Percentiles rank a stretch among this genome's conserved stretches.
phyloP scores from a whole-genome alignment of 2,888 invertebrate species.

The Tridacna crocea region DNA sequence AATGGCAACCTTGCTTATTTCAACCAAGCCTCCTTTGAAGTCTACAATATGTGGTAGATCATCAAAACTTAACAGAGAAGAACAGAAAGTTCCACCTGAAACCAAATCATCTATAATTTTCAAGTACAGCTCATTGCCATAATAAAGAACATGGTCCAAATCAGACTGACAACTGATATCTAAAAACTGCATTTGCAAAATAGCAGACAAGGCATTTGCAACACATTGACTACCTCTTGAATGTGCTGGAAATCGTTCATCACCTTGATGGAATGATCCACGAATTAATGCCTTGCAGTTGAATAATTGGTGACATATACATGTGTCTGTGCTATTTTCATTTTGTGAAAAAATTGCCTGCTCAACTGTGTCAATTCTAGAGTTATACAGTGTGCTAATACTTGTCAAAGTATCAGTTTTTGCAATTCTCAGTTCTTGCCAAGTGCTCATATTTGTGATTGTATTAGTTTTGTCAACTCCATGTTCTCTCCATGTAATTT shows the following conservation, averaged over 20 bases:
- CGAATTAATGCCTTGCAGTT: not conserved
- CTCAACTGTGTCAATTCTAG: too few relatives aligned
- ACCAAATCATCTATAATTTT: conserved; percentile 15
- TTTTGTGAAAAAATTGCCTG: too few relatives aligned
- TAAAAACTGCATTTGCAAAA: conserved; percentile 27
- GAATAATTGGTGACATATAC: not conserved
- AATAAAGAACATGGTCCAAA: conserved; percentile 30
- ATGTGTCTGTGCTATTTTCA: too few relatives aligned
- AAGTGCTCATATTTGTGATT: too few relatives aligned
- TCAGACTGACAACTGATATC: not conserved
- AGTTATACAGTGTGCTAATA: too few relatives aligned
- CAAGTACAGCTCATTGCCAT: conserved; percentile 29
- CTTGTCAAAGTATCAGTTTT: too few relatives aligned
- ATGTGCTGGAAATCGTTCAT: conserved; percentile 27
- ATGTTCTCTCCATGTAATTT: too few relatives aligned
- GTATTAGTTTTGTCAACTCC: too few relatives aligned
- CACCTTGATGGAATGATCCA: conserved; percentile 41
- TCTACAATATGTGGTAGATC: conserved; percentile 33
- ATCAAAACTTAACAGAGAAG: conserved; percentile 31
- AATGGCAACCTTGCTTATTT: conserved; percentile 22
- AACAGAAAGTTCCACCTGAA: not conserved
- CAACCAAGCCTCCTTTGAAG: not conserved
- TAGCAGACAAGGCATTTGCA: conserved; percentile 30
- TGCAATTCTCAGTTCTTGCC: too few relatives aligned
- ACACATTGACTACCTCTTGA: conserved; percentile 47